Conservation (phyloP, 2,797 vertebrate genomes). For the Danio jaintianensis region DNA sequence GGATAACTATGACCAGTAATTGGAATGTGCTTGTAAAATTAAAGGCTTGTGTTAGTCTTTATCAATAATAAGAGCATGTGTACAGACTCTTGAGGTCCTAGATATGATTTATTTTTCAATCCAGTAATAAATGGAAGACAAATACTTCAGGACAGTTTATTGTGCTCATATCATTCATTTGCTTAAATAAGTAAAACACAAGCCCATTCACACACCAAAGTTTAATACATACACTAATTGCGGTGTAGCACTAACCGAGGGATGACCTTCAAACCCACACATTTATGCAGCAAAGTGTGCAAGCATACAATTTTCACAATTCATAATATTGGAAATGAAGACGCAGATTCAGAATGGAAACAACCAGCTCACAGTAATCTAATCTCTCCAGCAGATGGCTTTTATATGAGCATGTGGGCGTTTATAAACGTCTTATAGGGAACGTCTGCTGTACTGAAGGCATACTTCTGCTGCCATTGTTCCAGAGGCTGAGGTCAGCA, state of each 20-base stretch:
- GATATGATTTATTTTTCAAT: neutral
- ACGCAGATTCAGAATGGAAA: constrained; percentile 56
- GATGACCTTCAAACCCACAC: constrained; percentile 31
- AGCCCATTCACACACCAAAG: neutral
- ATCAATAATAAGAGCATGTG: neutral
- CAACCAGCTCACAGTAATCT: constrained; percentile 58
- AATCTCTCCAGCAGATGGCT: constrained; percentile 68
- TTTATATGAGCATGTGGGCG: constrained; percentile 65
- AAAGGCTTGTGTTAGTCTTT: neutral
- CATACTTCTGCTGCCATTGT: constrained; percentile 56
- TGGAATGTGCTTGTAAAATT: too few species aligned
- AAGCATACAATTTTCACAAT: constrained; percentile 50
- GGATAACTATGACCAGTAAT: neutral
- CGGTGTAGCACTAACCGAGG: neutral
- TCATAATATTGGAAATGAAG: constrained; percentile 44
- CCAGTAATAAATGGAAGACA: neutral
- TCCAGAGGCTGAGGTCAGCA: constrained; percentile 52
- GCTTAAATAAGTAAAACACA: neutral
- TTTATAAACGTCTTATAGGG: constrained; percentile 65
- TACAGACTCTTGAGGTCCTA: constrained; percentile 11
- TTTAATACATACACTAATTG: neutral
- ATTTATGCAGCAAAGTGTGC: neutral
- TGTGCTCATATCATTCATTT: neutral
- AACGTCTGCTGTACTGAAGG: constrained; percentile 58
- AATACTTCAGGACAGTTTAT: neutral